These are phyloP conservation scores for Chlorodrepanis virens DNA, from an alignment of 2,113 vertebrate species.

Conservation along the genomic window DNA sequence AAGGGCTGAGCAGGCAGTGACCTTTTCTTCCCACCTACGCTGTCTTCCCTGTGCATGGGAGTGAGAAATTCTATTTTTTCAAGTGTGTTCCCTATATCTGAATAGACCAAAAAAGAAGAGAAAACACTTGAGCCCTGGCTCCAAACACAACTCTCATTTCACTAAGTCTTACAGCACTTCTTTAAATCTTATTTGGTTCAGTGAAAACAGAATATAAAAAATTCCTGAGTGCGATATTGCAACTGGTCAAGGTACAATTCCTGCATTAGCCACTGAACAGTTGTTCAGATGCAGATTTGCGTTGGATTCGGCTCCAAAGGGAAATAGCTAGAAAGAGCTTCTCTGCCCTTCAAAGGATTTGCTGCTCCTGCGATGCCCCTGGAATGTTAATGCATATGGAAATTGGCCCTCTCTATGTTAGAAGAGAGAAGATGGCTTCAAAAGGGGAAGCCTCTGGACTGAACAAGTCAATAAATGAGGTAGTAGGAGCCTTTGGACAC, in stretches of 20 bases:
- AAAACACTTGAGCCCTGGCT: neutral
- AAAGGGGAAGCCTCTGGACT: neutral
- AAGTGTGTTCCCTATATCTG: neutral
- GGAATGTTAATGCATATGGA: neutral
- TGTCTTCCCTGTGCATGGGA: neutral
- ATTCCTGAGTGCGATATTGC: neutral
- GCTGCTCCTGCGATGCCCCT: neutral
- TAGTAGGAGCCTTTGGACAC: neutral
- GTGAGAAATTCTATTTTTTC: neutral
- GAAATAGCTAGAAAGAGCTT: neutral
- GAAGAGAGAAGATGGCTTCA: neutral
- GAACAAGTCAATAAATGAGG: neutral
- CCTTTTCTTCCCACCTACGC: neutral
- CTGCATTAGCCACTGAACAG: neutral
- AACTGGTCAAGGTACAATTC: neutral
- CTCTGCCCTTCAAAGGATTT: constrained; percentile 8
- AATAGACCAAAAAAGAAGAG: neutral
- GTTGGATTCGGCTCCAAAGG: neutral
- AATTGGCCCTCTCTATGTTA: neutral
- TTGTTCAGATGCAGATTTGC: neutral
- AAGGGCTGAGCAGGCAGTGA: neutral
- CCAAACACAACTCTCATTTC: neutral
- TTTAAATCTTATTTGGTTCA: neutral
- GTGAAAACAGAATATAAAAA: neutral
- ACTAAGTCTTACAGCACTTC: neutral